These are phyloP conservation scores for Caenorhabditis sp. DNA, from an alignment of 2,888 invertebrate species.

Conservation along the genomic window DNA sequence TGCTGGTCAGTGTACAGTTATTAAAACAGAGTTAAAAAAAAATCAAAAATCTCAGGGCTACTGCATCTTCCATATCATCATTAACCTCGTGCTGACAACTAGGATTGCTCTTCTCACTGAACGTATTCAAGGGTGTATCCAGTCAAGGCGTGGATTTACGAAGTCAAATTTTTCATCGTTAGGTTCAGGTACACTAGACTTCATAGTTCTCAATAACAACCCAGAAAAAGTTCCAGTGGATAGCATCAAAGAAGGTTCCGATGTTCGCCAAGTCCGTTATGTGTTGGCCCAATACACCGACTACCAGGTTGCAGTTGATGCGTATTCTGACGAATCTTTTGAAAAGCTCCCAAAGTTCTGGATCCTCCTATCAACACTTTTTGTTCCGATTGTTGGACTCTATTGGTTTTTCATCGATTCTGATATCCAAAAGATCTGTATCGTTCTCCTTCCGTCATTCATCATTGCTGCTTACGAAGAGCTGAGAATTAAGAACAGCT, in stretches of 20 bases:
- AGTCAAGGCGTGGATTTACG: not conserved
- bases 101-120: not conserved
- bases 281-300: conserved; percentile 6
- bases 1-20: conserved; percentile 1
- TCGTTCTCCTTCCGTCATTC: conserved; percentile 12
- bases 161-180: conserved; percentile 40
- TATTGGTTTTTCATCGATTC: conserved; percentile 44
- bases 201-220: not conserved
- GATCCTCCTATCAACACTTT: not conserved
- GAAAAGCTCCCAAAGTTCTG: conserved; percentile 9
- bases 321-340: conserved; percentile 10
- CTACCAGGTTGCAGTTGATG: conserved; percentile 26
- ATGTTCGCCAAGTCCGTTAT: not conserved
- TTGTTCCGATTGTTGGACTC: not conserved
- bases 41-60: conserved; percentile 10
- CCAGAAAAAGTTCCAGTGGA: conserved; percentile 22
- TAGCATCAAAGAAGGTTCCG: not conserved
- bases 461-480: conserved; percentile 18
- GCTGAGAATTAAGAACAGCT: not conserved
- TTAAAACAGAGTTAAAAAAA: too few species aligned
- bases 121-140: conserved; percentile 10
- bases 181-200: not conserved
- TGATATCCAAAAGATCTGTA: not conserved
- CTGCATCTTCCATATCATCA: not conserved
- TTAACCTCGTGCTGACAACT: conserved; percentile 25